Evolutionary conservation across 2,797 vertebrate genomes (phyloP), one percentile per base, ranked within the genome.

Genomic region (Eleutherodactylus coqui): DNA sequence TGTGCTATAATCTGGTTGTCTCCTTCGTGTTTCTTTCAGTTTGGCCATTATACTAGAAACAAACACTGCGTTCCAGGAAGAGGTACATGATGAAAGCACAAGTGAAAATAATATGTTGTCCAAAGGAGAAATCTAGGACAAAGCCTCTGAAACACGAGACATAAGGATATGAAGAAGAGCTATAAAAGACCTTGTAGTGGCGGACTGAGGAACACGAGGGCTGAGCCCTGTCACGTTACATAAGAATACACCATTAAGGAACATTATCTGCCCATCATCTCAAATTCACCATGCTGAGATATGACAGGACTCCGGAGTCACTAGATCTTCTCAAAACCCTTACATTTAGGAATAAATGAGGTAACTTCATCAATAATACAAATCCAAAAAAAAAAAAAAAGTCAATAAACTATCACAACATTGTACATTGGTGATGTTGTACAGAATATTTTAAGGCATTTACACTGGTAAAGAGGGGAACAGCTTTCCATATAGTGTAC

Each of bases 51-150:
- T 76, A 62, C 17, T 4, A 0, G 29, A 34, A 36, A 38, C 24
- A n/a, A 27, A 53, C 1, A 5, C 5, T 0, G 11, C 17, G 4
- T 79, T 64, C 8, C 3, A 13, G 43, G 27, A 47, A 67, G 43
- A 64, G 27, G 73, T 41, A n/a, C 41, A 70, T 41, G 67, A 75
- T 75, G 43, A 49, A 32, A 32, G 17, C 10, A 29, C 5, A 36
- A 64, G 58, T 79, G 58, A 79, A 79, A 80, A 43, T 45, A 60
- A 67, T 47, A 32, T 10, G 58, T 7, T 29, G 41, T 64, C 67
- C 2, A 5, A 19, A 47, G 38, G 17, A 43, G 76, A 80, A 62
- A 80, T 60, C 27, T 13, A 47, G 58, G 27, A 47, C 41, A 41
- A 36, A 45, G 29, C 8, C 29, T 60, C n/a, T 21, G 78, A 80